Base-by-base conservation (phyloP, 2,888 invertebrate species). In the Scelioninae gen. 1 region DNA sequence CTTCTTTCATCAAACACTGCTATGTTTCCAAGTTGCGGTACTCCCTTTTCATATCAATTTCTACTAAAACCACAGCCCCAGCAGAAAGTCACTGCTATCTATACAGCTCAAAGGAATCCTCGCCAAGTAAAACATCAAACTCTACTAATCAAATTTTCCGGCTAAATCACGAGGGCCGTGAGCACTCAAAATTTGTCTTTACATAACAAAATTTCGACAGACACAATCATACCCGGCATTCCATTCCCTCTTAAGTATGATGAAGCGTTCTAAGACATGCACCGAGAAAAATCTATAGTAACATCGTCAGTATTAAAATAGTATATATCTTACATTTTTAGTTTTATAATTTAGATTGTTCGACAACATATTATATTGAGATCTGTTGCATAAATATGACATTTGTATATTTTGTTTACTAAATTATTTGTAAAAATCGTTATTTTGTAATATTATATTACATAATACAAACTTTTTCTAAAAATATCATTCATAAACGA, bases 181-280 rank as follows among this genome's bases (percentile, higher is more conserved):
- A 71, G 71, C 71, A 68, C 55, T 66, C 56, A 55, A 72, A 56
- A 47, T 69, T 69, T 78, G 55, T 72, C 43, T 78, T 74, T 45
- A 40, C 47, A 29, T 62, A 68, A 51, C 45, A 69, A 69, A 60
- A 65, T 76, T 76, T 62, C 23, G 60, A 34, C 69, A 79, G 77
- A 69, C 63, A 63, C 82, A 77, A 74, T 43, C 79, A 83, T 72
- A 76, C 72, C 65, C 63, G 79, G 58, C 60, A 84, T 89, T 88
- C 88, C 89, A 90, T 89, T 89, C 88, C 86, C 89, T 90, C 89
- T 88, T 84, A 88, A 88, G 88, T 83, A 83, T 83, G 68, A 71
- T 32, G 47, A 78, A 63, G 62, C 63, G 63, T 49, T 74, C 49
- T 75, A 82, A 69, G 38, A 49, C n/a, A 66, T 66, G 45, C 68